Base-by-base conservation (phyloP, 2,888 invertebrate species). In the Timandra comae region DNA sequence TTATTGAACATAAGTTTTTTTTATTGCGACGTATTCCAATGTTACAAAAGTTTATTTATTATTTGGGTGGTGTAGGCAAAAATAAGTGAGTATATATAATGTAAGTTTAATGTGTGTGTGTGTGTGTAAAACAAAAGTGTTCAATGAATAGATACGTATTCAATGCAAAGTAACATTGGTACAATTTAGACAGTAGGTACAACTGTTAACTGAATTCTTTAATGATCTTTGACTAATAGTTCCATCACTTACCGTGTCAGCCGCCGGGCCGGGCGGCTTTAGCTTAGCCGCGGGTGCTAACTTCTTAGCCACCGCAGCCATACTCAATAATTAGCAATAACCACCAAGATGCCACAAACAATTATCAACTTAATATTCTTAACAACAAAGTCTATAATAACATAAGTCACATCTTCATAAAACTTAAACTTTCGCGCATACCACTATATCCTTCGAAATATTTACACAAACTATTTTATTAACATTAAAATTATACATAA, bases 221-320 rank as follows among this genome's bases (percentile, higher is more conserved):
- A 38, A 62, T 61, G 64, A 62, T 59, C 60, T 58, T 47, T 46
- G 46, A 44, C 35, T 46, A 25, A 29, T 35, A n/a, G 16, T 16
- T 16, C n/a, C n/a, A n/a, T n/a, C 16, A 82, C 84, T 85, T 82
- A 85, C 84, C 74, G 63, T 48, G 23, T 69, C 68, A 28, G 38
- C 49, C 12, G 45, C 52, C 33, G 50, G 49, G 41, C 62, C 65
- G 13, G 24, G 40, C 1, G 67, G 50, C 34, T 53, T 57, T 25
- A 56, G 54, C 36, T 60, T 51, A 34, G 56, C 41, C 38, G 59
- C 61, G 34, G 52, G 35, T 42, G 75, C 61, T 56, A n/a, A n/a
- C n/a, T 80, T 81, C 54, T 74, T 80, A 35, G 74, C 72, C 56
- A 77, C 74, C 40, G 82, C 68, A 46, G 84, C 80, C 84, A 84